Conservation (phyloP, 2,888 invertebrate species). For the Harpagoxenus sublaevis region DNA sequence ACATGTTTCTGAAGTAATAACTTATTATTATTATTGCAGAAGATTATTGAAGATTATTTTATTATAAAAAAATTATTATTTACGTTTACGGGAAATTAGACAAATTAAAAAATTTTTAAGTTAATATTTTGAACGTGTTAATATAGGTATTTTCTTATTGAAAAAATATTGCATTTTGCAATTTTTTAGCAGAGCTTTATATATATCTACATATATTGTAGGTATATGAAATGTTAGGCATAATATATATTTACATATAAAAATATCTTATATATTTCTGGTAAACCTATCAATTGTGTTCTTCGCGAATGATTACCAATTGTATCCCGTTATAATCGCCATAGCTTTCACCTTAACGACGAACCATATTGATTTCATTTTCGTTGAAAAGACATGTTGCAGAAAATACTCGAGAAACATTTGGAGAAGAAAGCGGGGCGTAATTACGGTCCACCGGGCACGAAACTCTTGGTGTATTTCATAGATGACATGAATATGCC, state of each 20-base stretch:
- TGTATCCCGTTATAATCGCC: neutral
- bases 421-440: conserved; percentile 98
- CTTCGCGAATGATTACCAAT: neutral
- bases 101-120: neutral
- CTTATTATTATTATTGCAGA: neutral
- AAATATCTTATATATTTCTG: neutral
- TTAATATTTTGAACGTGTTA: neutral
- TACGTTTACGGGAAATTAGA: neutral
- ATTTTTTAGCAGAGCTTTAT: neutral
- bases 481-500: conserved; percentile 99
- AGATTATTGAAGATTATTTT: neutral
- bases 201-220: neutral
- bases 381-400: conserved; percentile 91
- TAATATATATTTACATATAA: neutral
- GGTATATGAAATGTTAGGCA: neutral
- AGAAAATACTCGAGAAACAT: conserved; percentile 95
- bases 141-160: neutral
- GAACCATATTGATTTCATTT: conserved; percentile 1
- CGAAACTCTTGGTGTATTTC: conserved; percentile 96
- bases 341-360: neutral
- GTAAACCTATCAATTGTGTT: neutral
- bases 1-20: neutral
- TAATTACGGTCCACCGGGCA: conserved; percentile 97
- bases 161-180: neutral
- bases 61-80: neutral